Conservation (phyloP, 2,797 vertebrate genomes). For the Pyrocephalus nanus region DNA sequence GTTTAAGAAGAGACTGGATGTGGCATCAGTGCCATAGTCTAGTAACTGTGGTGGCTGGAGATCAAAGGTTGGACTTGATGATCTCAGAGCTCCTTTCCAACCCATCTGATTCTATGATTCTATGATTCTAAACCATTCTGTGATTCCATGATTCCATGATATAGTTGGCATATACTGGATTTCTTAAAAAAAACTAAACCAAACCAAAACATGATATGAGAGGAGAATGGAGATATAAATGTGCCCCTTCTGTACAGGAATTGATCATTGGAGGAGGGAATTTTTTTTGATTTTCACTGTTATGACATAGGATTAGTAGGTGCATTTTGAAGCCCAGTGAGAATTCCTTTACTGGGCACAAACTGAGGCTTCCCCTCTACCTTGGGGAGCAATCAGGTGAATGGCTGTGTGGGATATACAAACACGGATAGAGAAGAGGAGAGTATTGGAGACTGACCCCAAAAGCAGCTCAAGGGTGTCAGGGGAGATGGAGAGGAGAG, state of each 20-base stretch:
- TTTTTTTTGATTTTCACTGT: not conserved
- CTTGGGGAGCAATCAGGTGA: not conserved
- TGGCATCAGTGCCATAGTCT: no score
- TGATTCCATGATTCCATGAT: not conserved
- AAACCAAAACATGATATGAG: not conserved
- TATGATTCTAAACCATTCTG: not conserved
- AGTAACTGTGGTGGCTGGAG: no score
- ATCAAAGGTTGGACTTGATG: no score
- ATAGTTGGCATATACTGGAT: not conserved
- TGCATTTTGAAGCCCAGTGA: not conserved
- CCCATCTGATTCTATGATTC: no score
- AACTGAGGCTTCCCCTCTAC: not conserved
- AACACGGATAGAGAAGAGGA: not conserved
- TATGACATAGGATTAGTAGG: not conserved
- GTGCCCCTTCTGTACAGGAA: not conserved
- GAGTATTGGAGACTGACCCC: not conserved
- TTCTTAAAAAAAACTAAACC: not conserved
- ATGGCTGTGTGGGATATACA: not conserved
- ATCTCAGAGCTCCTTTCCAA: no score
- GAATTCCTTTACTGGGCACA: not conserved
- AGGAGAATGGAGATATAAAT: not conserved
- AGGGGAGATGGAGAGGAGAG: rapidly evolving
- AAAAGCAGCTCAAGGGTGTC: not conserved
- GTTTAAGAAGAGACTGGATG: no score
- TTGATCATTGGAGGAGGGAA: not conserved